Conservation (phyloP, 2,797 vertebrate species). For the Falco biarmicus region DNA sequence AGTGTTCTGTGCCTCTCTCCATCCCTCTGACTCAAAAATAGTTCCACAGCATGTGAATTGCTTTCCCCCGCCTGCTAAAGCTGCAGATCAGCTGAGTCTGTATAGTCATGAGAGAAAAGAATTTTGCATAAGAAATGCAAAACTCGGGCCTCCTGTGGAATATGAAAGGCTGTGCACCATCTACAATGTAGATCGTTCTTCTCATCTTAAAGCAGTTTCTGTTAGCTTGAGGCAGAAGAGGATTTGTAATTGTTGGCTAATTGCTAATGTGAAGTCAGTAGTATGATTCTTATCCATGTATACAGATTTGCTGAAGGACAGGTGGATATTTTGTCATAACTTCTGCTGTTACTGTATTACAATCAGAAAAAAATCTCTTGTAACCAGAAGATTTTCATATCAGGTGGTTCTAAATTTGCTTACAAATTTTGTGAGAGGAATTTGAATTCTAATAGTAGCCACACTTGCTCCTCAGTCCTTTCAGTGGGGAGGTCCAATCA, state of each 20-base stretch:
- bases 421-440: neutral
- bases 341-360: neutral
- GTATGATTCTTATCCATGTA: neutral
- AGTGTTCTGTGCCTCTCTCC: neutral
- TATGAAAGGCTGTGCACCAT: neutral
- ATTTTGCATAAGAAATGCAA: slow-evolving; percentile 4
- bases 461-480: neutral
- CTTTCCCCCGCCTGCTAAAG: neutral
- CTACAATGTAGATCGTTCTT: neutral
- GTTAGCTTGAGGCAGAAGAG: neutral
- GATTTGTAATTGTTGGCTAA: neutral
- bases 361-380: neutral
- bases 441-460: neutral
- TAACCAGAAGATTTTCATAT: neutral
- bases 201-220: neutral
- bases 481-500: neutral
- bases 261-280: neutral
- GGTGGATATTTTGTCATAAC: neutral
- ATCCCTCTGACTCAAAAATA: slow-evolving; percentile 7
- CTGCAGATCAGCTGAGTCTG: slow-evolving; percentile 22
- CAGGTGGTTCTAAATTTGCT: neutral
- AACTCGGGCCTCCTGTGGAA: neutral
- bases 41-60: neutral
- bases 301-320: neutral
- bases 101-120: neutral